A percentile compares a stretch with the other conserved stretches of the same genome.
phyloP scores from a whole-genome alignment of 2,113 vertebrate genomes.

The Perca flavescens region DNA sequence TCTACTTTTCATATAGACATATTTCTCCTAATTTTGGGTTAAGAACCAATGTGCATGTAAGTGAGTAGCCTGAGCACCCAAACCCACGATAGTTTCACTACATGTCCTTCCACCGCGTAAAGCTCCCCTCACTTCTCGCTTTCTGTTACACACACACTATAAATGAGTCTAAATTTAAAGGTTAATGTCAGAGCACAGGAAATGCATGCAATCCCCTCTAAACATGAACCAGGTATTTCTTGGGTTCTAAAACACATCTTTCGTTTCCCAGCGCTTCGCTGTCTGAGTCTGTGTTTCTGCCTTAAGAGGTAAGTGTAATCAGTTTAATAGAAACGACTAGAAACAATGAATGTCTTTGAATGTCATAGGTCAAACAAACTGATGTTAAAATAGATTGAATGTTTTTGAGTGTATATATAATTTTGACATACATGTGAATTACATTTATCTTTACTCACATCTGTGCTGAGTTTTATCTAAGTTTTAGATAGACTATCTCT shows the following conservation, averaged over 20 bases:
- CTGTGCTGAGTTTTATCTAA: not conserved
- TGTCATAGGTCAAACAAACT: not conserved
- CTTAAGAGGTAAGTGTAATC: constrained; percentile 30
- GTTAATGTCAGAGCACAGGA: constrained; percentile 43
- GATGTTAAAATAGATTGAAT: not conserved
- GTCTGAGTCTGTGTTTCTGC: not conserved
- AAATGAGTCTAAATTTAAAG: constrained; percentile 25
- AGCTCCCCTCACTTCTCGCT: not conserved
- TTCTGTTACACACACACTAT: not conserved
- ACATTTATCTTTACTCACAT: not conserved
- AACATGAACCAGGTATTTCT: constrained; percentile 20
- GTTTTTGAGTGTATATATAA: not conserved
- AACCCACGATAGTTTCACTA: constrained; percentile 24
- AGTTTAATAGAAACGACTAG: not conserved
- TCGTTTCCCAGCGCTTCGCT: constrained; percentile 22
- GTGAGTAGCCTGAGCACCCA: not conserved
- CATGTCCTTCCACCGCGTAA: constrained; percentile 40
- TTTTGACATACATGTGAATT: not conserved
- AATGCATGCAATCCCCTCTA: constrained; percentile 10
- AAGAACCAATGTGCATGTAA: not conserved
- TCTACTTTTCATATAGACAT: too few species aligned
- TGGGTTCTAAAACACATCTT: constrained; percentile 14
- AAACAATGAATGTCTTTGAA: not conserved
- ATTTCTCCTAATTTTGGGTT: too few species aligned
- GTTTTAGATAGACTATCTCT: not conserved